These are phyloP conservation scores for Vicugna pacos DNA, from an alignment of 2,113 vertebrate genomes.

Conservation along the genomic window DNA sequence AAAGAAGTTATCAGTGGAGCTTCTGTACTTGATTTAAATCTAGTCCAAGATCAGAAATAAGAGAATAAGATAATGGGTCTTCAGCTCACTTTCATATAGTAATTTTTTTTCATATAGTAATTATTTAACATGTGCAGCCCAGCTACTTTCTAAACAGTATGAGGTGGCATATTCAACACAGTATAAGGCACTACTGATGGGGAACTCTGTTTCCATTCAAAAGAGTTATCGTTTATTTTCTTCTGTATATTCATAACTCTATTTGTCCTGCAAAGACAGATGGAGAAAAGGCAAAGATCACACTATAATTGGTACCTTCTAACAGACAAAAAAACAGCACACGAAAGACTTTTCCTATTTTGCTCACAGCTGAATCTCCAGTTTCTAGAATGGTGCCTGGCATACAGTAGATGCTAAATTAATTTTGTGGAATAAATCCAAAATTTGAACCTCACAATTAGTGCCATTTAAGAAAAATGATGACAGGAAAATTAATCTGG, in stretches of 20 bases:
- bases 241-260: not conserved
- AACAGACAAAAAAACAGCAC: not conserved
- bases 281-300: not conserved
- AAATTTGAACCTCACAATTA: not conserved
- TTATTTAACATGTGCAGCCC: not conserved
- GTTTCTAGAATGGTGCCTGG: not conserved
- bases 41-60: not conserved
- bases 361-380: not conserved
- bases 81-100: not conserved
- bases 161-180: not conserved
- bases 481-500: not conserved
- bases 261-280: not conserved
- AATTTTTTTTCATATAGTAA: slow-evolving; percentile 30
- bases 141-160: not conserved
- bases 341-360: slow-evolving; percentile 11
- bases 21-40: not conserved
- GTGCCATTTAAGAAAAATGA: slow-evolving; percentile 4
- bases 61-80: not conserved
- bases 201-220: not conserved
- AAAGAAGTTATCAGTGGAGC: not conserved
- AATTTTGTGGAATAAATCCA: slow-evolving; percentile 6
- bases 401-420: not conserved
- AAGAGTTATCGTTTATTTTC: not conserved
- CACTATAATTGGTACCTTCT: not conserved
- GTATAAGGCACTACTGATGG: not conserved